Percentiles rank a stretch among this genome's conserved stretches.
Conservation (phyloP, 2,888 invertebrate genomes). For the Oithona nana region DNA sequence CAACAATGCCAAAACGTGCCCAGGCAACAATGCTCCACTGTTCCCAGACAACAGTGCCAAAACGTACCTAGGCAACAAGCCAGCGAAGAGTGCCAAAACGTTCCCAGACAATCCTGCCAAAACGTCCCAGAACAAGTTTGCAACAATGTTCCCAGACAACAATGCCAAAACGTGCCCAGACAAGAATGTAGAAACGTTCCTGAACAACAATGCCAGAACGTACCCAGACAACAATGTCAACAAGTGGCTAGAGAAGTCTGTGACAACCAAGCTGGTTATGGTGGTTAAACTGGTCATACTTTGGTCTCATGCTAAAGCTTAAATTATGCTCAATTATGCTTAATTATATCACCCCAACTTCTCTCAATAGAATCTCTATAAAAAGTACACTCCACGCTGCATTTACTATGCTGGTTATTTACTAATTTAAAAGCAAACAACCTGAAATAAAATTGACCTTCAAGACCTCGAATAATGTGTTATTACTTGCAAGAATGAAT, state of each 20-base stretch:
- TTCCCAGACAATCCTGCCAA: constrained; percentile 11
- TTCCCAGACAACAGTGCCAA: constrained; percentile 10
- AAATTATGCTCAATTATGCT: no score
- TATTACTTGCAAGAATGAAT: no score
- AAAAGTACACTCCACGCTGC: no score
- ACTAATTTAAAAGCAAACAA: no score
- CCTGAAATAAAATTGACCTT: no score
- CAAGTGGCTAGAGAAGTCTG: not conserved
- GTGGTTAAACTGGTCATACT: not conserved
- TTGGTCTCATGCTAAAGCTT: no score
- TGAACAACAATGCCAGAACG: not conserved
- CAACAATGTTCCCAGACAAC: not conserved
- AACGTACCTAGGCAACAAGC: constrained; percentile 11
- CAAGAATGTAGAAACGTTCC: not conserved
- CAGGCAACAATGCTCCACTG: not conserved
- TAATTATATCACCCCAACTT: no score
- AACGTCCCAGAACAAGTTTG: constrained; percentile 15
- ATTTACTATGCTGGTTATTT: no score
- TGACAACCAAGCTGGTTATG: not conserved
- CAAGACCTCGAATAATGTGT: no score
- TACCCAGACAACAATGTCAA: not conserved
- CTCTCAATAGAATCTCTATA: no score
- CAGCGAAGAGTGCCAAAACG: constrained; percentile 9
- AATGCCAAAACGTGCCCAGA: not conserved
- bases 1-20: constrained; percentile 10